Evolutionary conservation across 2,888 invertebrate genomes (phyloP).

Genomic region (Pammene fasciana): DNA sequence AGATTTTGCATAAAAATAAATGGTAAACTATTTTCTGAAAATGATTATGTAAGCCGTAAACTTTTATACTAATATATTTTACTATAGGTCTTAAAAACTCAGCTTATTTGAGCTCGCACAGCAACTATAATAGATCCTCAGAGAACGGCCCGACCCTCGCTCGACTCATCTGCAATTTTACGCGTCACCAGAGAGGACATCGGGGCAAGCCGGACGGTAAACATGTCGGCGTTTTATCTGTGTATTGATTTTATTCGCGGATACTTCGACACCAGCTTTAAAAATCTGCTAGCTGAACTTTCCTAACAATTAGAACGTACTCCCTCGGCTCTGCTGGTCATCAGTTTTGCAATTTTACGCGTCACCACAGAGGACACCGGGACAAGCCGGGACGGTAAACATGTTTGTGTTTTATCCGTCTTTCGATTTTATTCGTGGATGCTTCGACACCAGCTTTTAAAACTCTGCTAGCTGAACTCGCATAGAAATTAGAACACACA

Average conservation of each 20-base stretch:
- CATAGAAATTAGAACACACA: too few species aligned
- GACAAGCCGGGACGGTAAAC: conserved; percentile 1
- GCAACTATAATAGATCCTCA: neutral
- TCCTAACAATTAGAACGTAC: too few species aligned
- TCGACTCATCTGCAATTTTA: conserved; percentile 30
- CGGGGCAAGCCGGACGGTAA: neutral
- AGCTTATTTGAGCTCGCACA: neutral
- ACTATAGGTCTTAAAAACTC: neutral
- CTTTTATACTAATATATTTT: too few species aligned
- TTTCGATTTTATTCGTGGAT: neutral
- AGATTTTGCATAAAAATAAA: too few species aligned
- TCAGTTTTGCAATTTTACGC: conserved; percentile 37
- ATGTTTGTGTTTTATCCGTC: neutral
- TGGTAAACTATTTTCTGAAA: too few species aligned
- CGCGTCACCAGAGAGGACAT: conserved; percentile 21
- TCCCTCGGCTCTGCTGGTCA: neutral
- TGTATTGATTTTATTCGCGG: neutral
- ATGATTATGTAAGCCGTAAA: too few species aligned
- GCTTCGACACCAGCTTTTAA: neutral
- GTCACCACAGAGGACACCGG: conserved; percentile 12
- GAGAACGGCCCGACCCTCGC: neutral
- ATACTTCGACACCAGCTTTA: neutral
- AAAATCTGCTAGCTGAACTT: too few species aligned
- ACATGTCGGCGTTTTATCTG: neutral
- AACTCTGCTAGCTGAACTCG: too few species aligned